Evolutionary conservation across 64 coral and sea anemone genomes (phyloP), one percentile per base, ranked within the genome.

Genomic region (Astreopora myriophthalma): DNA sequence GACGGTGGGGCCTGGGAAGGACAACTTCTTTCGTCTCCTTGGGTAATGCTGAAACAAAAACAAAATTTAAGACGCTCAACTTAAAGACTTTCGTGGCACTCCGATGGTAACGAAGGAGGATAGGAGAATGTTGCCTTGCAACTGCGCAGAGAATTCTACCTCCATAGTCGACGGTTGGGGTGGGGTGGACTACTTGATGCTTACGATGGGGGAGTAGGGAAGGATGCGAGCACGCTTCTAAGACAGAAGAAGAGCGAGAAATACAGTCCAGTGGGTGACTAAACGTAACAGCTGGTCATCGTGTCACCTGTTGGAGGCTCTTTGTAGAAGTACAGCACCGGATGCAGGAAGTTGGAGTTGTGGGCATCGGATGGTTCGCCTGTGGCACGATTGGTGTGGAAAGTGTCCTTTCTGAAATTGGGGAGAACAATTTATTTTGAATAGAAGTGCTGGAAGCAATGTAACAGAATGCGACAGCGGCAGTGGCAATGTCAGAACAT

Each of bases 311-410:
- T 33, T 3, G 92, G 92, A 4, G 87, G 83, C 1, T 88, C 23
- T 34, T 74, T 40, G 68, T 98, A 98, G 76, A 98, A 98, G 80
- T 98, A 98, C 19, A 98, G 27, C 22, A 98, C 96, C 46, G 96
- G 95, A 92, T 98, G 96, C 32, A 98, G 69, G 33, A 98, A 98
- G 70, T 98, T 98, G 7, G 96, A 98, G 1, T 74, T 87, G n/a
- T 98, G 92, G 0, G 92, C 96, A 14, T 98, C 92, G 11, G 57
- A 55, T 11, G 96, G 83, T 17, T 94, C 92, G 32, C 96, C 96
- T 13, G 88, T 91, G 1, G 96, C 88, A 63, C 96, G 86, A 34
- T 94, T 88, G 14, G 75, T 3, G 32, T 35, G 65, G 44, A 98
- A 98, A 13, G 86, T 91, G 79, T 98, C 96, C 66, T 98, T 98